Conservation (phyloP, 2,888 invertebrate genomes). For the Erebia epiphron region DNA sequence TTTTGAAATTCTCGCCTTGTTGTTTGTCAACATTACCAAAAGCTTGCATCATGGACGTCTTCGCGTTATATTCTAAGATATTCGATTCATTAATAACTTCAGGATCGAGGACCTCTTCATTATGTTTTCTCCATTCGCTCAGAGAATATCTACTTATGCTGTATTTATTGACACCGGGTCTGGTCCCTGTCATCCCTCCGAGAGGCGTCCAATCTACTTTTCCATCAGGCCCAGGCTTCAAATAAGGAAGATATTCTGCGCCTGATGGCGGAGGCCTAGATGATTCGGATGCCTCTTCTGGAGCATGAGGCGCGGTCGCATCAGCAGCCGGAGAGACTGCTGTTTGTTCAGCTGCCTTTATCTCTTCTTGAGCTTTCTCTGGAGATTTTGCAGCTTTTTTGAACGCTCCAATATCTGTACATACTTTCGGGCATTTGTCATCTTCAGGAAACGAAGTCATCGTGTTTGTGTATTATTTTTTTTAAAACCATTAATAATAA, state of each 20-base stretch:
- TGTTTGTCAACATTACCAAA: constrained; percentile 86
- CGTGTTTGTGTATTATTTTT: background rate
- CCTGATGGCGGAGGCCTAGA: constrained; percentile 42
- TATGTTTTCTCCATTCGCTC: constrained; percentile 87
- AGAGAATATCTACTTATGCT: constrained; percentile 88
- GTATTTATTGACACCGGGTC: constrained; percentile 89
- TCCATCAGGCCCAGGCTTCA: constrained; percentile 87
- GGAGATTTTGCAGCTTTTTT: constrained; percentile 60
- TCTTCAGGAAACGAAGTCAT: constrained; percentile 60
- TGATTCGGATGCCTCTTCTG: constrained; percentile 39
- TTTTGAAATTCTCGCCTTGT: constrained; percentile 86
- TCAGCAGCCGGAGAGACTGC: constrained; percentile 43
- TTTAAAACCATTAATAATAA: constrained; percentile 14
- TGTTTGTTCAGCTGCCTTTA: constrained; percentile 41
- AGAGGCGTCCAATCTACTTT: constrained; percentile 89
- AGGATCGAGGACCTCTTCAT: constrained; percentile 77
- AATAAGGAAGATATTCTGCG: constrained; percentile 57
- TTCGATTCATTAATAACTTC: constrained; percentile 79
- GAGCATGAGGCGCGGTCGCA: constrained; percentile 24
- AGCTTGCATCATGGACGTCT: constrained; percentile 85
- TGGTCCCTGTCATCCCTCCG: constrained; percentile 87
- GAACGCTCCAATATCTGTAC: constrained; percentile 66
- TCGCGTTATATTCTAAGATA: constrained; percentile 84
- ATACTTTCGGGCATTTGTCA: constrained; percentile 63
- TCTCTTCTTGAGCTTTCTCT: constrained; percentile 46